Conservation (phyloP, 2,888 invertebrate species). For the Arctia plantaginis region DNA sequence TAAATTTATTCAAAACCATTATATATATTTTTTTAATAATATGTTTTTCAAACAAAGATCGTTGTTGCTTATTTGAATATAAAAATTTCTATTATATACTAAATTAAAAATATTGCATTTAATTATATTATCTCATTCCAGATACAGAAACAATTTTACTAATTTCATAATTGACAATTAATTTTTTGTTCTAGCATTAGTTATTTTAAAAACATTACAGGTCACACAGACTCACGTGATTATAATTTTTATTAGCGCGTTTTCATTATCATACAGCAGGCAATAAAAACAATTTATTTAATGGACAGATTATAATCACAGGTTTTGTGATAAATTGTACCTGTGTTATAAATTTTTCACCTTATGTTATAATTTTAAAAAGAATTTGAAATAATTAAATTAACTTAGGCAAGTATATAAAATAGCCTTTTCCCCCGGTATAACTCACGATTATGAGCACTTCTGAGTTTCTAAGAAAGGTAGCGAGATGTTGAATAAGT, state of each 20-base stretch:
- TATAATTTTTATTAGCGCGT: neutral
- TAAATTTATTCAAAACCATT: neutral
- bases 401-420: neutral
- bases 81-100: too few species aligned
- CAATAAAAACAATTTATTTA: conserved; percentile 2
- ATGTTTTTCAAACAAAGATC: neutral
- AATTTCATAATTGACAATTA: neutral
- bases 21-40: neutral
- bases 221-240: neutral
- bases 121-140: neutral
- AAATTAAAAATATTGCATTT: too few species aligned
- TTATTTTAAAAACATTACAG: neutral
- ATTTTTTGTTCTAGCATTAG: neutral
- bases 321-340: neutral
- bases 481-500: neutral
- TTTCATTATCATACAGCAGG: neutral
- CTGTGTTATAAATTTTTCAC: neutral
- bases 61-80: neutral
- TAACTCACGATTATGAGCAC: neutral
- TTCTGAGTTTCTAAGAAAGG: neutral
- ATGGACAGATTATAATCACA: neutral
- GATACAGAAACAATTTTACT: neutral
- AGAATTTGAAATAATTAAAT: neutral
- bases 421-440: neutral
- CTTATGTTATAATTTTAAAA: neutral